phyloP scores from a whole-genome alignment of 2,888 invertebrate species.

The Beris morrisii region DNA sequence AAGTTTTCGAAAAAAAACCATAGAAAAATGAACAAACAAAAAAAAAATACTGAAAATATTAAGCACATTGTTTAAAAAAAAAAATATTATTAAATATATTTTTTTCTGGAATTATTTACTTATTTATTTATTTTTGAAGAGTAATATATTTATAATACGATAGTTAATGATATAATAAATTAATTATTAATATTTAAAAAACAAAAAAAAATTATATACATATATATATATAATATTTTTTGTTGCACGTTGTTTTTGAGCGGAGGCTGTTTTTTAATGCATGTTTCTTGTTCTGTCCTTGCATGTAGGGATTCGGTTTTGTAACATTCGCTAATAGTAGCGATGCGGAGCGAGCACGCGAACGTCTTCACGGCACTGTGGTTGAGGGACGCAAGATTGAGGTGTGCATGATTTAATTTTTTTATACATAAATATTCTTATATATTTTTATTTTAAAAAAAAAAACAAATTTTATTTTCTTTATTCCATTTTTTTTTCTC shows the following conservation, averaged over 20 bases:
- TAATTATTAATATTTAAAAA: constrained; percentile 14
- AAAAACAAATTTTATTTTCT: constrained; percentile 22
- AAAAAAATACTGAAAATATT: neutral
- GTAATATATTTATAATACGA: neutral
- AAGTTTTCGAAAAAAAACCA: neutral
- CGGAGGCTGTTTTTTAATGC: constrained; percentile 74
- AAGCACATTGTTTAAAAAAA: neutral
- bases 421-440: constrained; percentile 44
- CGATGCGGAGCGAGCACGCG: constrained; percentile 99
- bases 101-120: constrained; percentile 5
- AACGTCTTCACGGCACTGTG: constrained; percentile 99
- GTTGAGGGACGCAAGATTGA: constrained; percentile 99
- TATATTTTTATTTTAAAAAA: constrained; percentile 3
- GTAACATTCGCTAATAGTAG: constrained; percentile 99
- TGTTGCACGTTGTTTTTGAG: constrained; percentile 79
- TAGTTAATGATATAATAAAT: constrained; percentile 18
- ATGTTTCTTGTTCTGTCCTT: constrained; percentile 88
- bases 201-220: constrained; percentile 32
- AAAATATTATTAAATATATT: neutral
- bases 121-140: constrained; percentile 1
- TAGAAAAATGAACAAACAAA: neutral
- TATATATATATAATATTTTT: constrained; percentile 64
- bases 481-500: constrained; percentile 28
- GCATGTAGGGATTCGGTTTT: constrained; percentile 99
- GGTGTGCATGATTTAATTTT: constrained; percentile 91